A percentile compares a stretch with the other conserved stretches of the same genome.
phyloP scores from a whole-genome alignment of 2,888 invertebrate species.

The Drosophila atroscutellata region DNA sequence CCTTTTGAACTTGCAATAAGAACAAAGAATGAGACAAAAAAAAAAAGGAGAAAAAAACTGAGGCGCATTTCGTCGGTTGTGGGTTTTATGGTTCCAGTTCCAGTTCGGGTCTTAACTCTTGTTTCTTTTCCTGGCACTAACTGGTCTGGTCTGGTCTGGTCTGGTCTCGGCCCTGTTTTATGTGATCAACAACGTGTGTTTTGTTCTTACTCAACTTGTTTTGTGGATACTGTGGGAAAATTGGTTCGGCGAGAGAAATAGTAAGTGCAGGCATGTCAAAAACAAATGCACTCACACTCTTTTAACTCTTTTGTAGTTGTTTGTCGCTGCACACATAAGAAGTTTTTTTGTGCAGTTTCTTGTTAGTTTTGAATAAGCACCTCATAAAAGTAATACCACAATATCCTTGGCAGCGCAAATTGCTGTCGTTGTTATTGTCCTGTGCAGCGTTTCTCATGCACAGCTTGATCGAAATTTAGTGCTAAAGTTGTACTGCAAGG shows the following conservation, averaged over 20 bases:
- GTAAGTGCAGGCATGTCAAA: slow-evolving; percentile 60
- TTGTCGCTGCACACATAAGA: neutral
- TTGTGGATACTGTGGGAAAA: slow-evolving; percentile 57
- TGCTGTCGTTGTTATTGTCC: slow-evolving; percentile 16
- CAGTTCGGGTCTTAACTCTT: slow-evolving; percentile 22
- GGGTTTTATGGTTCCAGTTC: slow-evolving; percentile 9
- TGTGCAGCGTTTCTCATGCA: slow-evolving; percentile 17
- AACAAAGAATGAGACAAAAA: slow-evolving; percentile 50
- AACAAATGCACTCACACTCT: slow-evolving; percentile 44
- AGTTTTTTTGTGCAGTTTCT: slow-evolving; percentile 43
- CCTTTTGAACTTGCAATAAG: slow-evolving; percentile 69
- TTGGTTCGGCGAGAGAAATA: slow-evolving; percentile 45
- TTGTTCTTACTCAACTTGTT: slow-evolving; percentile 68
- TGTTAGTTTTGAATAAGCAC: slow-evolving; percentile 67
- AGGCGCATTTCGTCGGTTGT: slow-evolving; percentile 38
- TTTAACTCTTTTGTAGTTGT: neutral
- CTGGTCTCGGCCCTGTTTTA: slow-evolving; percentile 58
- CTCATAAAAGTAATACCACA: slow-evolving; percentile 70
- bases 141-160: slow-evolving; percentile 23
- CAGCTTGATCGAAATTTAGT: slow-evolving; percentile 59
- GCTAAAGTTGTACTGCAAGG: slow-evolving; percentile 46
- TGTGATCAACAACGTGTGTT: slow-evolving; percentile 81
- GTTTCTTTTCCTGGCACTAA: slow-evolving; percentile 15
- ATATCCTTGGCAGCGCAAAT: slow-evolving; percentile 69
- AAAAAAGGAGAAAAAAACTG: slow-evolving; percentile 30